phyloP scores from a whole-genome alignment of 2,888 invertebrate species.

The Molorchus minor region DNA sequence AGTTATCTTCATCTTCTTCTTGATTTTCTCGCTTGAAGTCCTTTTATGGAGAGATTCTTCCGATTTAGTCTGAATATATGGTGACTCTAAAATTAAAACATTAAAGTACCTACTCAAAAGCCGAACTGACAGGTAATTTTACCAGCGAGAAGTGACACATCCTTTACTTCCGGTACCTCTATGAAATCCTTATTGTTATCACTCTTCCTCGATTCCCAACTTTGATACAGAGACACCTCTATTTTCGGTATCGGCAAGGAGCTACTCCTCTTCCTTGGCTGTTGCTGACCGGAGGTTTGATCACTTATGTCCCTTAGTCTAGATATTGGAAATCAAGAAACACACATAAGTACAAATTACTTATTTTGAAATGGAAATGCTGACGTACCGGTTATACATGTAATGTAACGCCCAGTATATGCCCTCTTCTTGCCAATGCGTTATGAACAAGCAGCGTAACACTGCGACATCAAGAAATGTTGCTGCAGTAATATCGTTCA shows the following conservation, averaged over 20 bases:
- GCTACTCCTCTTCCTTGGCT: conserved; percentile 87
- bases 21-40: conserved; percentile 80
- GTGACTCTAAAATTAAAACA: conserved; percentile 60
- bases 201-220: conserved; percentile 73
- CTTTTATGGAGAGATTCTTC: conserved; percentile 67
- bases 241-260: conserved; percentile 94
- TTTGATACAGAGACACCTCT: conserved; percentile 86
- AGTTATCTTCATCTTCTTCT: conserved; percentile 87
- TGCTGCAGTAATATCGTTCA: conserved; percentile 86
- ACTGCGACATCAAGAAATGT: conserved; percentile 98
- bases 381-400: conserved; percentile 84
- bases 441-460: conserved; percentile 91
- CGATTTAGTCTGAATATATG: conserved; percentile 60
- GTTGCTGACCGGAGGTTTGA: conserved; percentile 79
- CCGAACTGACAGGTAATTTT: conserved; percentile 27
- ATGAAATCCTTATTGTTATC: conserved; percentile 78
- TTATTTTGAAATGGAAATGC: too few relatives aligned
- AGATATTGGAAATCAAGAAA: too few relatives aligned
- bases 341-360: too few relatives aligned
- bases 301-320: conserved; percentile 90
- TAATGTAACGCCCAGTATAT: conserved; percentile 97
- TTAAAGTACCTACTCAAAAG: background rate
- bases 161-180: conserved; percentile 79
- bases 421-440: conserved; percentile 98
- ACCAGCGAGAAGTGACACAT: conserved; percentile 72